These are phyloP conservation scores for Acanthosepion esculentum DNA, from an alignment of 2,888 invertebrate species.

Conservation along the genomic window DNA sequence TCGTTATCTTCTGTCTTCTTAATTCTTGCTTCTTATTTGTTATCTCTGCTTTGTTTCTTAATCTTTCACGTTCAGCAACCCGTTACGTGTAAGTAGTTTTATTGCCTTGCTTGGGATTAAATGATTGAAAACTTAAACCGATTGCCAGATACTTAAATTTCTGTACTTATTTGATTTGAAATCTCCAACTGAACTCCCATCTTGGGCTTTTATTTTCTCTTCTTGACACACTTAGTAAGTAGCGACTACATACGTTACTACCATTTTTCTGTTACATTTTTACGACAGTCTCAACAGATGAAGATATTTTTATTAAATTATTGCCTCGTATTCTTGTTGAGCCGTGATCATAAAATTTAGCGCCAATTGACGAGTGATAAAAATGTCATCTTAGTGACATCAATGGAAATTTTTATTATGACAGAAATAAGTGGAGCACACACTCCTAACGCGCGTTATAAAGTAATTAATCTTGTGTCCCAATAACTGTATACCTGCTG, in stretches of 20 bases:
- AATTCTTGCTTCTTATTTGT: too few species aligned
- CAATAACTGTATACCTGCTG: background rate
- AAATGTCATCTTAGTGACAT: background rate
- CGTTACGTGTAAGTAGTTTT: too few species aligned
- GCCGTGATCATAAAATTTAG: background rate
- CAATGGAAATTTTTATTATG: background rate
- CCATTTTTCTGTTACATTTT: too few species aligned
- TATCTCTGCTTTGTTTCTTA: too few species aligned
- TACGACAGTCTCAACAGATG: background rate
- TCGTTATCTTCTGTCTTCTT: too few species aligned
- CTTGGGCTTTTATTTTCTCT: too few species aligned
- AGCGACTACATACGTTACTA: background rate
- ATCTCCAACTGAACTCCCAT: too few species aligned
- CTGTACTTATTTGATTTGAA: too few species aligned
- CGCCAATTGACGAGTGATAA: background rate
- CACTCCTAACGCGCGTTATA: background rate
- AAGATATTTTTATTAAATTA: background rate
- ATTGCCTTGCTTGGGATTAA: too few species aligned
- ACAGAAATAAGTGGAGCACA: background rate
- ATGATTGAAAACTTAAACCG: too few species aligned
- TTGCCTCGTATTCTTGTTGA: background rate
- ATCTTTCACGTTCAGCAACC: too few species aligned
- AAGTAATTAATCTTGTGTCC: background rate
- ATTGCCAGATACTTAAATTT: too few species aligned
- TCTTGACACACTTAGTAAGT: background rate